Conservation (phyloP, 1,140 invertebrate species). For the Hesperophylax magnus region DNA sequence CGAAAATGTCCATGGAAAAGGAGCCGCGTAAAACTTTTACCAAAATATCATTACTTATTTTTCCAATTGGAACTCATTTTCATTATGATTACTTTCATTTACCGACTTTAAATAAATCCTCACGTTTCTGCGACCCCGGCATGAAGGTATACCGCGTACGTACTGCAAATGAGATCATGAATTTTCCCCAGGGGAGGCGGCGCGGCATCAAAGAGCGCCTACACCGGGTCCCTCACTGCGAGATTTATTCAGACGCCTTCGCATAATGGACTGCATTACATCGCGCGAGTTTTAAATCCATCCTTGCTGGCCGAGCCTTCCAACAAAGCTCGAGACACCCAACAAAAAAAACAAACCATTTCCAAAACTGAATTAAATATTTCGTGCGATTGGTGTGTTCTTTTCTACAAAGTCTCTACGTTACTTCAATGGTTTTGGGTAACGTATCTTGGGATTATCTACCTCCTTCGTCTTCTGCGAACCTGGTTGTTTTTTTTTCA, state of each 20-base stretch:
- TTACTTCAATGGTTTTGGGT: background rate
- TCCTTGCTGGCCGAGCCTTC: background rate
- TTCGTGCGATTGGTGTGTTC: background rate
- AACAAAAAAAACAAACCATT: background rate
- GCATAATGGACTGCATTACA: slow-evolving; percentile 47
- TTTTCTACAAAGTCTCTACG: background rate
- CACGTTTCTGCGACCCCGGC: slow-evolving; percentile 5
- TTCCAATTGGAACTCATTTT: too few relatives aligned
- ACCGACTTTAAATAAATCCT: background rate
- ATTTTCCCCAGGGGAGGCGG: slow-evolving; percentile 31
- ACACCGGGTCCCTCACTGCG: slow-evolving; percentile 37
- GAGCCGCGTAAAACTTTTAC: too few relatives aligned
- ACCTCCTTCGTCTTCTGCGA: slow-evolving; percentile 40
- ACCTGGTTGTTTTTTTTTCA: slow-evolving; percentile 42
- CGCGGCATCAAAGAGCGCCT: slow-evolving; percentile 36
- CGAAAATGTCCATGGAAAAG: too few relatives aligned
- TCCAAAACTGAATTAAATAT: background rate
- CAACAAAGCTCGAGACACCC: background rate
- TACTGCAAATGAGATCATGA: slow-evolving; percentile 22
- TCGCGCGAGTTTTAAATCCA: slow-evolving; percentile 16
- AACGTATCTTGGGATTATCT: slow-evolving; percentile 21
- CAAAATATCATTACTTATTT: too few relatives aligned
- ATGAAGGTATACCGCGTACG: background rate
- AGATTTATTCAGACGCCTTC: slow-evolving; percentile 44
- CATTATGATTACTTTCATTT: background rate